phyloP scores from a whole-genome alignment of 2,888 invertebrate genomes.

The Erebia aethiops region DNA sequence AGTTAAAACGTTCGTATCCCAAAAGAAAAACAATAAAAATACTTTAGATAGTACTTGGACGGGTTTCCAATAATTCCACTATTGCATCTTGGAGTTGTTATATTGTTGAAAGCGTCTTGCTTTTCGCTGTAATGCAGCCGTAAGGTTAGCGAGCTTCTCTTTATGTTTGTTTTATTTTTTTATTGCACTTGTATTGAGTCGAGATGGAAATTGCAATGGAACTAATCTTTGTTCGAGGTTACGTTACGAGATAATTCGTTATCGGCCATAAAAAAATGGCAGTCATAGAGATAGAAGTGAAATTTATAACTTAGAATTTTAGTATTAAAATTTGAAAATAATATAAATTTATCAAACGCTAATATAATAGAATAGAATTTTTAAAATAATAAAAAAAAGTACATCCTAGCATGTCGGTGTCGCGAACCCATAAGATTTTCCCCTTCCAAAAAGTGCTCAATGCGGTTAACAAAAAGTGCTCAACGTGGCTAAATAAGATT shows the following conservation, averaged over 20 bases:
- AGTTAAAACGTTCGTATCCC: background rate
- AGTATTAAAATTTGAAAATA: too few relatives aligned
- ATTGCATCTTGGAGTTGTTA: slow-evolving; percentile 19
- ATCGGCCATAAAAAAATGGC: too few relatives aligned
- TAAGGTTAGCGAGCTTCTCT: slow-evolving; percentile 6
- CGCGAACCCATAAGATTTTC: too few relatives aligned
- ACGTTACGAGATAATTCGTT: slow-evolving; percentile 5
- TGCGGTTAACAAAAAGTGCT: too few relatives aligned
- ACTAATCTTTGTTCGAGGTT: slow-evolving; percentile 4
- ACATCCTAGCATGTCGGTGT: too few relatives aligned
- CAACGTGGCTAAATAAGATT: too few relatives aligned
- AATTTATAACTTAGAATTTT: too few relatives aligned
- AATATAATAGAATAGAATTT: too few relatives aligned
- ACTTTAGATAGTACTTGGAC: slow-evolving; percentile 9
- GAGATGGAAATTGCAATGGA: slow-evolving; percentile 14
- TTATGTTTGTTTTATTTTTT: slow-evolving; percentile 11
- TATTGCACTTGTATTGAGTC: slow-evolving; percentile 18
- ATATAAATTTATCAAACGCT: too few relatives aligned
- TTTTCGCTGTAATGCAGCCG: slow-evolving; percentile 18
- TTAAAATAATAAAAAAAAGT: too few relatives aligned
- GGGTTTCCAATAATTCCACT: slow-evolving; percentile 17
- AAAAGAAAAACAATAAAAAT: slow-evolving; percentile 13
- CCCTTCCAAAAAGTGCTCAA: too few relatives aligned
- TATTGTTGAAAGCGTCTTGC: slow-evolving; percentile 19
- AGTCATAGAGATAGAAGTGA: too few relatives aligned